Evolutionary conservation across 1,140 invertebrate species (phyloP).

Genomic region (Neoseiulus cucumeris): DNA sequence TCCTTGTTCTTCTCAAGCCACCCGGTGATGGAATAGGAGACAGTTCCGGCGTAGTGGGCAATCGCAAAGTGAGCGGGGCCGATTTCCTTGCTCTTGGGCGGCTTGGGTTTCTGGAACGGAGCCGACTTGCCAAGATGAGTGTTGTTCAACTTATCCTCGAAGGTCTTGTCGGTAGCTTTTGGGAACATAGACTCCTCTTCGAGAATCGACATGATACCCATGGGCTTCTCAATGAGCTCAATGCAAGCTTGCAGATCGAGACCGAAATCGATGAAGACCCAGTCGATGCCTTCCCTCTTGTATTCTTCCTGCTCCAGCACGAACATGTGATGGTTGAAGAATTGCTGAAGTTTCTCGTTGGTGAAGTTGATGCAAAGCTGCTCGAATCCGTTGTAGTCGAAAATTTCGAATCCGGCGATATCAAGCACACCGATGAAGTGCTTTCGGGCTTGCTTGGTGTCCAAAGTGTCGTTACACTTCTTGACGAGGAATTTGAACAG

Average conservation of each 20-base stretch:
- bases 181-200: constrained; percentile 40
- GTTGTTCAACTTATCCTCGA: constrained; percentile 53
- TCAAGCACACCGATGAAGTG: constrained; percentile 43
- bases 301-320: constrained; percentile 93
- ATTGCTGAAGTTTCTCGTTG: constrained; percentile 90
- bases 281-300: constrained; percentile 75
- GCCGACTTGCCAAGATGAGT: constrained; percentile 32
- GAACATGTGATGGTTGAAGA: constrained; percentile 98
- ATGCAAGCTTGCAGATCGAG: constrained; percentile 92
- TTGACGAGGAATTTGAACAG: constrained; percentile 38
- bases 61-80: constrained; percentile 40
- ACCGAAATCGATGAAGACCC: constrained; percentile 91
- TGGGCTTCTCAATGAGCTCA: constrained; percentile 92
- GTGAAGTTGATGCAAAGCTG: constrained; percentile 98
- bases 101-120: constrained; percentile 31
- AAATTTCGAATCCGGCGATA: constrained; percentile 45
- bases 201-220: constrained; percentile 78
- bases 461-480: constrained; percentile 39
- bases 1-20: constrained; percentile 99
- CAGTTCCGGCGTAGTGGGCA: constrained; percentile 89
- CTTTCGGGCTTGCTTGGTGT: constrained; percentile 35
- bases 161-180: constrained; percentile 44
- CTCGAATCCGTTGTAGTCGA: constrained; percentile 75
- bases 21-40: constrained; percentile 89
- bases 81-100: constrained; percentile 24